These are phyloP conservation scores for Panorpa germanica DNA, from an alignment of 2,888 invertebrate genomes.

Conservation along the genomic window DNA sequence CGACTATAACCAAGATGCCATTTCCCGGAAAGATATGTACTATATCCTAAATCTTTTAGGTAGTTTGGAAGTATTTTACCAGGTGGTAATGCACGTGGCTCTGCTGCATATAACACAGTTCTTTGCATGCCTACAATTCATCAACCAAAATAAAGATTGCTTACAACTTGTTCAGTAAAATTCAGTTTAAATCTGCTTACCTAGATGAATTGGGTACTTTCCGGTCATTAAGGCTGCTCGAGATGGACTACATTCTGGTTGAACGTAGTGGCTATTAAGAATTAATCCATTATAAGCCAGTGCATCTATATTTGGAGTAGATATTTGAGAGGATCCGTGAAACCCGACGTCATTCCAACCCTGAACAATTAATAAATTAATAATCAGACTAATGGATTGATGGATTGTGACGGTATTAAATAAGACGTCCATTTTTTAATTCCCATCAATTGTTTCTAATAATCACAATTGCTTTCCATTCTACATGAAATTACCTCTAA, in stretches of 20 bases:
- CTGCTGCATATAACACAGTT: constrained; percentile 41
- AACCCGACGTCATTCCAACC: constrained; percentile 87
- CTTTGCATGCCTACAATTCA: constrained; percentile 48
- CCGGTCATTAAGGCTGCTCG: constrained; percentile 68
- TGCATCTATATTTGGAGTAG: constrained; percentile 80
- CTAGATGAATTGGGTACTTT: constrained; percentile 68
- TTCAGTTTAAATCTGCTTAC: too few species aligned
- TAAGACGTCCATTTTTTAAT: too few species aligned
- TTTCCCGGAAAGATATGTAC: constrained; percentile 72
- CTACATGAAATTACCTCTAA: too few species aligned
- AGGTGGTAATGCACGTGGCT: constrained; percentile 52
- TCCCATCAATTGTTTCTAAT: too few species aligned
- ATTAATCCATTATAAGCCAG: constrained; percentile 71
- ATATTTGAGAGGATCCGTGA: constrained; percentile 72
- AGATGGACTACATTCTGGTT: constrained; percentile 73
- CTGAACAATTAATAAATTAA: too few species aligned
- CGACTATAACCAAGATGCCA: constrained; percentile 76
- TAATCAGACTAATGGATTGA: too few species aligned
- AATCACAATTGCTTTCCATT: too few species aligned
- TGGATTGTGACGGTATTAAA: too few species aligned
- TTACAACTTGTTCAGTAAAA: too few species aligned
- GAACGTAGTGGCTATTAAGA: constrained; percentile 67
- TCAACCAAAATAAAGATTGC: constrained; percentile 2
- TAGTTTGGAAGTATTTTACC: constrained; percentile 51
- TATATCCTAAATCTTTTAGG: constrained; percentile 51